Evolutionary conservation across 2,113 vertebrate species (phyloP), one percentile per base, ranked within the genome.

Genomic region (Oryzias javanicus): DNA sequence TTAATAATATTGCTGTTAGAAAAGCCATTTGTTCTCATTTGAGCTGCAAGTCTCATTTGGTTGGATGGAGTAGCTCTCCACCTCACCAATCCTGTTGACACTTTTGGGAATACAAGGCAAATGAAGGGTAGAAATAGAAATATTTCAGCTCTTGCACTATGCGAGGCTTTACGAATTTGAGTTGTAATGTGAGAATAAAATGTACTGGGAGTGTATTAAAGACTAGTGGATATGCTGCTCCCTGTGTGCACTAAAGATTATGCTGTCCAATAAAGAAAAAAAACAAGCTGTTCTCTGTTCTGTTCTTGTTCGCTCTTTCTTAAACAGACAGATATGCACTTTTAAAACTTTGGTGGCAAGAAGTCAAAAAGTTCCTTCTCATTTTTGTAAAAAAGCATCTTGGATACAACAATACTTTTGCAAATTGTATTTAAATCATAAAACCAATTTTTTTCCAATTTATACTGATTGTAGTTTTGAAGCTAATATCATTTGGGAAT

Each of bases 21-120:
- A 82, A 90, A 91, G 70, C 83, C 85, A 90, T 91, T 91, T 71
- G 49, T 91, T 87, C 83, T 91, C 84, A 90, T 90, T 91, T 90
- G 66, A 86, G 74, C 72, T 75, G 82, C 62, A 55, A 74, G 76
- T 80, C 84, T 86, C 76, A 86, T 89, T 89, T 87, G 72, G 74
- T 76, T 80, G 78, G 61, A 84, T 75, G 71, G 67, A 83, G 61
- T 50, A 71, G 78, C 74, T 83, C 80, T 82, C 76, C 66, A 79
- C 66, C 81, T 80, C 80, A 78, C 70, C 76, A 80, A 76, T 86
- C 72, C 68, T 69, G 57, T 62, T 3, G 3, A 57, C 60, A 79
- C 76, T 63, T 55, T 6, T 14, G 85, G 86, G 86, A 89, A 86
- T 80, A 70, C 62, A 68, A 80, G 65, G 67, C 35, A 68, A 88